phyloP scores from a whole-genome alignment of 2,888 invertebrate species.

The Mythimna ferrago region DNA sequence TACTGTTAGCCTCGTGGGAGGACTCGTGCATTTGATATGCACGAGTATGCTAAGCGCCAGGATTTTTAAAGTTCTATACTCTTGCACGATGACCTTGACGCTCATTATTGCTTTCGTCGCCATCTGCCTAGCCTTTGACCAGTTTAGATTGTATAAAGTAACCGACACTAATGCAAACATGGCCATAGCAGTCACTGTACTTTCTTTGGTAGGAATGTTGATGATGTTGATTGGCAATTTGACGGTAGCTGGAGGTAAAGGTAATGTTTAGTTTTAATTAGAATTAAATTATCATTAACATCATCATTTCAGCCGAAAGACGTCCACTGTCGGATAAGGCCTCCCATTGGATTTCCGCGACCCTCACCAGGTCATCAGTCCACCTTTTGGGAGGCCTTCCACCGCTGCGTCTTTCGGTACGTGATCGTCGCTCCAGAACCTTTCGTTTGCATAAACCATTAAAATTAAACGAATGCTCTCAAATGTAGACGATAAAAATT shows the following conservation, averaged over 20 bases:
- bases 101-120: conserved; percentile 71
- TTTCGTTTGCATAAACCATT: neutral
- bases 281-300: neutral
- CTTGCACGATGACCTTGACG: conserved; percentile 68
- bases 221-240: conserved; percentile 60
- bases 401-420: too few species aligned
- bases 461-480: neutral
- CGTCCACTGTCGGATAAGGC: too few species aligned
- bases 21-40: conserved; percentile 69
- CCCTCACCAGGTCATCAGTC: too few species aligned
- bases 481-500: neutral
- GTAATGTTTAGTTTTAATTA: conserved; percentile 2
- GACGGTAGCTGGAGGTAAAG: conserved; percentile 28
- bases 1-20: conserved; percentile 74
- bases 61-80: conserved; percentile 67
- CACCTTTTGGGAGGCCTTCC: too few species aligned
- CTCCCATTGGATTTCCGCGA: too few species aligned
- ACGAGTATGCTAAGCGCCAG: conserved; percentile 36
- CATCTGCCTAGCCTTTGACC: conserved; percentile 70
- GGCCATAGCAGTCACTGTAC: conserved; percentile 68
- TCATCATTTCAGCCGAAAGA: too few species aligned
- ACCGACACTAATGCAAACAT: conserved; percentile 67
- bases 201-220: conserved; percentile 73
- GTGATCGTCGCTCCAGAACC: too few species aligned
- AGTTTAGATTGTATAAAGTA: conserved; percentile 47